Evolutionary conservation across 2,797 vertebrate species (phyloP), one percentile per base, ranked within the genome.

Genomic region (Lates japonicus): DNA sequence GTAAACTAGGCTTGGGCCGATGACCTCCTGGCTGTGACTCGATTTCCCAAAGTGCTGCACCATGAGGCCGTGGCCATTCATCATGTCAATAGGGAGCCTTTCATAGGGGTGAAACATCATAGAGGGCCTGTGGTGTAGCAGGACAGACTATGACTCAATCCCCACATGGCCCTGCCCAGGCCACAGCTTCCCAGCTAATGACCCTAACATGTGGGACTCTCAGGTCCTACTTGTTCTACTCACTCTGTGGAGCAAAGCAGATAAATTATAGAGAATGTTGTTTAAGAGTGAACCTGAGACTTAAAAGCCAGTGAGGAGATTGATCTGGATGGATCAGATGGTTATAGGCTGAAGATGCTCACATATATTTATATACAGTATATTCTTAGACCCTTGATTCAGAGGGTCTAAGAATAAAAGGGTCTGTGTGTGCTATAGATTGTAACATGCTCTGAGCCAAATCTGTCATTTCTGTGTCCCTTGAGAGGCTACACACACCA

Each of bases 81-180:
- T 91, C 80, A 84, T 61, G 78, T 76, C 80, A 77, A 79, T 74
- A 74, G 77, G 69, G 72, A 75, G 63, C 76, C 88, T 89, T 92
- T 93, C 89, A 90, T 76, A 20, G 65, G 46, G 68, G 48, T 25
- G 72, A 82, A 52, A 66, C 80, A 65, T 85, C 85, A 74, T 1
- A 61, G 70, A 78, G 52, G 74, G 42, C 29, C 69, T 82, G 76
- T 37, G 75, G 81, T 59, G 80, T 5, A 9, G 51, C 12, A 55
- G 82, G 73, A 79, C 72, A 77, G 67, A 69, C 70, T 14, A 19
- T 90, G 90, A 94, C 67, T 93, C 88, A 88, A 67, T 74, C 80
- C 84, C 80, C 63, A 80, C 85, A 81, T 68, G 82, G 74, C 52
- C 39, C 80, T 64, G 67, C 51, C 31, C 52, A 17, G 66, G 65